phyloP scores from a whole-genome alignment of 2,888 invertebrate genomes.

The Caradrina kadenii region DNA sequence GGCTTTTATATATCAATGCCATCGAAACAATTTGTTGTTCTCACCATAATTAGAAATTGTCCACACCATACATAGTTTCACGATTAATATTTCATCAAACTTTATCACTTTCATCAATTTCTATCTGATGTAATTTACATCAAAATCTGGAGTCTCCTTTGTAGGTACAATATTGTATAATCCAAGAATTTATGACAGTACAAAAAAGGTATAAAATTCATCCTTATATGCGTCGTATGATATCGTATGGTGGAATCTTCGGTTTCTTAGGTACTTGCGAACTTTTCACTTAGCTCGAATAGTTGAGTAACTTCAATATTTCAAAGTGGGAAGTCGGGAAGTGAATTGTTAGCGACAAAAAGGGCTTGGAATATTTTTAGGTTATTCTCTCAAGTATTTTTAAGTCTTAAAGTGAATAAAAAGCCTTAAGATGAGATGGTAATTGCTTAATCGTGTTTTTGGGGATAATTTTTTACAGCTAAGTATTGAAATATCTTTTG shows the following conservation, averaged over 20 bases:
- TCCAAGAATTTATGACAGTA: conserved; percentile 55
- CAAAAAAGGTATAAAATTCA: conserved; percentile 59
- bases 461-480: neutral
- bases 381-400: conserved; percentile 34
- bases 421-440: conserved; percentile 24
- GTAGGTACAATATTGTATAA: conserved; percentile 53
- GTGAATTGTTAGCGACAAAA: conserved; percentile 54
- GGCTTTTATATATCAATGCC: neutral
- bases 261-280: conserved; percentile 60
- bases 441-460: conserved; percentile 40
- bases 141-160: conserved; percentile 48
- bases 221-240: conserved; percentile 47
- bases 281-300: conserved; percentile 70
- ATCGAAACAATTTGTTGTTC: conserved; percentile 1
- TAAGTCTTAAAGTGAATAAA: conserved; percentile 23
- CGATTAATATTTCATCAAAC: conserved; percentile 55
- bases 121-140: conserved; percentile 50
- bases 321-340: conserved; percentile 69
- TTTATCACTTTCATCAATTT: conserved; percentile 52
- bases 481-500: neutral
- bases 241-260: conserved; percentile 60
- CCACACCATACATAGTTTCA: conserved; percentile 24
- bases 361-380: conserved; percentile 47
- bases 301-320: conserved; percentile 69
- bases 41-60: conserved; percentile 27